Conservation (phyloP, 2,113 vertebrate genomes). For the Urocynchramus pylzowi region DNA sequence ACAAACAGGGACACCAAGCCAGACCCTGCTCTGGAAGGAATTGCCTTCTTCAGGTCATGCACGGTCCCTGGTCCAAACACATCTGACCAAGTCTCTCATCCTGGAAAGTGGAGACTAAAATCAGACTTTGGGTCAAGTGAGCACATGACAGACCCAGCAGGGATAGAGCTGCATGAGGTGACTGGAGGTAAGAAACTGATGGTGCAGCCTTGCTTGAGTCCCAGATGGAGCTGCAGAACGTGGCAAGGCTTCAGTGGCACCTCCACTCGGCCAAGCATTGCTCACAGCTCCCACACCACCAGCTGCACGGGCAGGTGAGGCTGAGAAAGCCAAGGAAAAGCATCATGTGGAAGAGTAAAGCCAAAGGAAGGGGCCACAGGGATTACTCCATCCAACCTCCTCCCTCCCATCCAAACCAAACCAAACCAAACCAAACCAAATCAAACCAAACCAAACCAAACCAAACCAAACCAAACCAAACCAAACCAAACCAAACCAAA, state of each 20-base stretch:
- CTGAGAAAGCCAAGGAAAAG: background rate
- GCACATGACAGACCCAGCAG: fast-evolving
- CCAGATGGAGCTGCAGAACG: background rate
- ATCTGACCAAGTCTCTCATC: background rate
- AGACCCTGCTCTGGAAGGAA: background rate
- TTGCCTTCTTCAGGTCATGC: background rate
- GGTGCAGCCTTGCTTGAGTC: background rate
- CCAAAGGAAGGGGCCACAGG: background rate
- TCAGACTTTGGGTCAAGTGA: fast-evolving
- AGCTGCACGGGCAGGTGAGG: background rate
- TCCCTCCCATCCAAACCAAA: background rate
- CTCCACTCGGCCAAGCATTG: fast-evolving
- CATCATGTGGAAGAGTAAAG: background rate
- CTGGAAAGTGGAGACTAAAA: background rate
- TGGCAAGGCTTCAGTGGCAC: background rate
- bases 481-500: background rate
- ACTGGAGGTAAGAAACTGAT: background rate
- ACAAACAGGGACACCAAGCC: fast-evolving
- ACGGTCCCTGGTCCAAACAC: background rate
- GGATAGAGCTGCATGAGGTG: background rate
- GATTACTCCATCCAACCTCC: background rate
- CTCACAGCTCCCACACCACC: background rate
- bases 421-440: background rate
- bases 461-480: background rate
- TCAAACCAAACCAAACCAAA: background rate